phyloP scores from a whole-genome alignment of 2,888 invertebrate species.

The Plebejus argus region DNA sequence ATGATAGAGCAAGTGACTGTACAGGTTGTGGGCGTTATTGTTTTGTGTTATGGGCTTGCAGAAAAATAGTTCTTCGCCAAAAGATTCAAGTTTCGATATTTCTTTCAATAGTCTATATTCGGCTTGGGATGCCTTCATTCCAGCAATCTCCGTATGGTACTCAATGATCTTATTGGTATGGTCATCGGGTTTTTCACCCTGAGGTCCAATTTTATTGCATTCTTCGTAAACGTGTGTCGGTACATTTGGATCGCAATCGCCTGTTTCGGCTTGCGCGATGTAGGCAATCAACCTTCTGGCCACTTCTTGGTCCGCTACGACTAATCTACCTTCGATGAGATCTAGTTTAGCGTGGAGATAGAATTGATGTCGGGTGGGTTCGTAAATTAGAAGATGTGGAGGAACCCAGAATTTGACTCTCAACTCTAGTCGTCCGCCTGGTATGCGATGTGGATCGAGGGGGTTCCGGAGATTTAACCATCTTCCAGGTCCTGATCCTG shows the following conservation, averaged over 20 bases:
- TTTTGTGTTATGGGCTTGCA: conserved; percentile 82
- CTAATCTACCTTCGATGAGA: conserved; percentile 86
- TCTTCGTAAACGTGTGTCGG: conserved; percentile 83
- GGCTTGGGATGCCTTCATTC: conserved; percentile 88
- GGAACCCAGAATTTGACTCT: conserved; percentile 96
- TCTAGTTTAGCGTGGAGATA: conserved; percentile 91
- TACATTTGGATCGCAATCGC: conserved; percentile 83
- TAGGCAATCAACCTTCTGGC: conserved; percentile 87
- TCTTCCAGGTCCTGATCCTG: conserved; percentile 84
- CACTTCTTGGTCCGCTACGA: conserved; percentile 85
- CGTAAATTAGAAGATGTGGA: conserved; percentile 91
- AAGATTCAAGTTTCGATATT: conserved; percentile 88
- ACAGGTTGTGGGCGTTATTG: conserved; percentile 87
- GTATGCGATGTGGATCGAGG: conserved; percentile 86
- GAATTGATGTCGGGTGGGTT: conserved; percentile 92
- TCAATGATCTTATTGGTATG: conserved; percentile 83
- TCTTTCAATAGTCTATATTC: conserved; percentile 92
- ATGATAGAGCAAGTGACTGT: conserved; percentile 85
- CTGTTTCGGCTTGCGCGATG: conserved; percentile 87
- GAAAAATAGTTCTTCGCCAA: conserved; percentile 92
- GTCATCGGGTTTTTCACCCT: conserved; percentile 82
- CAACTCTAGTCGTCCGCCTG: conserved; percentile 84
- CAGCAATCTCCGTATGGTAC: conserved; percentile 82
- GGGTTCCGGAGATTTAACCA: conserved; percentile 94
- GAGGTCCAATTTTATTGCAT: conserved; percentile 82